Evolutionary conservation across 92 coral and sea anemone genomes (phyloP), one percentile per base, ranked within the genome.

Genomic region (Paragorgia papillata): DNA sequence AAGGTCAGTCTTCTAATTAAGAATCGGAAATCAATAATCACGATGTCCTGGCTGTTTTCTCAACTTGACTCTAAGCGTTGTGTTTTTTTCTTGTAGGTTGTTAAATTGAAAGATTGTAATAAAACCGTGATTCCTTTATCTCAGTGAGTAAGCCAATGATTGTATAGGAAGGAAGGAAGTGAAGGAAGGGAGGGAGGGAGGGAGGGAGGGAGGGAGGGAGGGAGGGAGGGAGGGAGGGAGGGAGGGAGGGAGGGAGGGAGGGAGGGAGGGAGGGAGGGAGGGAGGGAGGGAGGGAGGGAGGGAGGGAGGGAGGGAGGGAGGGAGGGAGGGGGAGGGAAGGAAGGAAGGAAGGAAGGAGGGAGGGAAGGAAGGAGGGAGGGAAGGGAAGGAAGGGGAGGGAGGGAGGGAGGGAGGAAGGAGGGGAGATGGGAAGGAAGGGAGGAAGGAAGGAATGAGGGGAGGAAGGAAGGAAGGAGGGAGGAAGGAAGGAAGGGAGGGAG

Each of bases 1-100:
- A 85, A 92, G 89, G 97, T 92, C 83, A n/a, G 80, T 22, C 3
- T 15, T 7, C 0, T 50, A 20, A n/a, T n/a, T n/a, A n/a, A n/a
- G n/a, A n/a, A n/a, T n/a, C n/a, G n/a, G n/a, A n/a, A n/a, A n/a
- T n/a, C n/a, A n/a, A n/a, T n/a, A n/a, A n/a, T n/a, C n/a, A n/a
- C n/a, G n/a, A n/a, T n/a, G n/a, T n/a, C n/a, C n/a, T n/a, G n/a
- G n/a, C n/a, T n/a, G n/a, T n/a, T n/a, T n/a, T n/a, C n/a, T n/a
- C n/a, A n/a, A n/a, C n/a, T n/a, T n/a, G n/a, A n/a, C n/a, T n/a
- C n/a, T n/a, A n/a, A n/a, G n/a, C n/a, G n/a, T n/a, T n/a, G n/a
- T n/a, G n/a, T n/a, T 24, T 31, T 21, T 40, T 18, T 9, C 24
- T 66, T 66, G 14, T 33, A 68, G 75, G 43, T 43, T 7, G 41